These are phyloP conservation scores for Neuroterus valhalla DNA, from an alignment of 1,140 invertebrate species.

Conservation along the genomic window DNA sequence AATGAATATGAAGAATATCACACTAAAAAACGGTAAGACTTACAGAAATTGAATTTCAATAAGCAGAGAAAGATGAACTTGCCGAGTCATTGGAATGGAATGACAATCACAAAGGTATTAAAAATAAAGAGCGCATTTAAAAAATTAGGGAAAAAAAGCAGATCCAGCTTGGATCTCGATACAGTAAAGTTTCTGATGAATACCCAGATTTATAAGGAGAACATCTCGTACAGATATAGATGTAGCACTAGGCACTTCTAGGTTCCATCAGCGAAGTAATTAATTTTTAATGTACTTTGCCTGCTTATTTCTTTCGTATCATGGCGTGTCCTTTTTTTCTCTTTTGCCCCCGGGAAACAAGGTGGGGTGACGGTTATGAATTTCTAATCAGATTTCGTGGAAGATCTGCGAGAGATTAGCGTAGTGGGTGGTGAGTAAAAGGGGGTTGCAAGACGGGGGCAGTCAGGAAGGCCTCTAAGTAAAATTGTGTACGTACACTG, in stretches of 20 bases:
- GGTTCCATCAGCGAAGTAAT: constrained; percentile 76
- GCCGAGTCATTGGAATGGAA: neutral
- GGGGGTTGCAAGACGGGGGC: constrained; percentile 38
- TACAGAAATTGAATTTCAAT: neutral
- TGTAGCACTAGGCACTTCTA: constrained; percentile 68
- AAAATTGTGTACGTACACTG: constrained; percentile 66
- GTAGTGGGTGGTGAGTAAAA: constrained; percentile 51
- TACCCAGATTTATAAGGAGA: constrained; percentile 50
- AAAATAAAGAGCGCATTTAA: neutral
- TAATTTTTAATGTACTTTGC: constrained; percentile 77
- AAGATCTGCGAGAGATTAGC: constrained; percentile 75
- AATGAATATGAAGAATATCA: too few species aligned
- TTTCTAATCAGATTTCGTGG: constrained; percentile 75
- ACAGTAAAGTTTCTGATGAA: constrained; percentile 46
- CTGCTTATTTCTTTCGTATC: constrained; percentile 75
- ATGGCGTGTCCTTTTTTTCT: constrained; percentile 65
- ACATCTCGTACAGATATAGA: constrained; percentile 51
- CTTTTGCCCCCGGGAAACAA: constrained; percentile 49
- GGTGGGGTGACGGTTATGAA: constrained; percentile 72
- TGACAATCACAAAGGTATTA: neutral
- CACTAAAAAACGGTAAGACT: too few species aligned
- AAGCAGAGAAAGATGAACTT: neutral
- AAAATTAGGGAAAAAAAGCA: constrained; percentile 44
- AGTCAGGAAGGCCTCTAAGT: constrained; percentile 42
- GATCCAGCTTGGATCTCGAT: constrained; percentile 44